These are phyloP conservation scores for Pycnonotus jocosus DNA, from an alignment of 2,113 vertebrate species.

Conservation along the genomic window DNA sequence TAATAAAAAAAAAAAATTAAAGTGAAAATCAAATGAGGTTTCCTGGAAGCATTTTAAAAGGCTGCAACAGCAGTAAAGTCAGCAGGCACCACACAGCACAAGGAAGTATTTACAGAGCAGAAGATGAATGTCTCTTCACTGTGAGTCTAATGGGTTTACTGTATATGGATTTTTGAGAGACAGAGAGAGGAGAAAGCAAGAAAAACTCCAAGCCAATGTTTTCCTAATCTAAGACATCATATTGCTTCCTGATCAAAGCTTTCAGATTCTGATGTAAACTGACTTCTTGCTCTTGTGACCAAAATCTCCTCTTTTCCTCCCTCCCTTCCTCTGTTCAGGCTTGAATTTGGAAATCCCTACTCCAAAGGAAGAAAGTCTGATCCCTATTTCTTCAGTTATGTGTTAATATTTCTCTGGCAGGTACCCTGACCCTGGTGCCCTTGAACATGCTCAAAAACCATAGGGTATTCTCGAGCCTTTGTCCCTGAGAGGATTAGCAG, in stretches of 20 bases:
- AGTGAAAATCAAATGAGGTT: background rate
- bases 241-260: background rate
- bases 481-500: conserved; percentile 50
- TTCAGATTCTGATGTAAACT: background rate
- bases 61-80: background rate
- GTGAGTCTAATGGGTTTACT: background rate
- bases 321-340: background rate
- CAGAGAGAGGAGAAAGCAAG: background rate
- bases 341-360: background rate
- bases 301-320: background rate
- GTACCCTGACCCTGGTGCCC: conserved; percentile 22
- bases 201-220: background rate
- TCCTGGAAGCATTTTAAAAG: conserved; percentile 24
- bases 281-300: background rate
- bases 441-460: background rate
- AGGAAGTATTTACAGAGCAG: conserved; percentile 2
- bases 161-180: background rate
- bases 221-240: background rate
- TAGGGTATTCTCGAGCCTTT: conserved; percentile 20
- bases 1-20: conserved; percentile 1
- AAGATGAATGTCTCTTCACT: background rate
- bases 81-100: background rate
- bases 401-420: conserved; percentile 29
- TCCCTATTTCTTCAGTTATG: background rate
- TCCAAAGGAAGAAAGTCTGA: background rate